Conservation (phyloP, 1,140 invertebrate species). For the Paralvinella palmiformis region DNA sequence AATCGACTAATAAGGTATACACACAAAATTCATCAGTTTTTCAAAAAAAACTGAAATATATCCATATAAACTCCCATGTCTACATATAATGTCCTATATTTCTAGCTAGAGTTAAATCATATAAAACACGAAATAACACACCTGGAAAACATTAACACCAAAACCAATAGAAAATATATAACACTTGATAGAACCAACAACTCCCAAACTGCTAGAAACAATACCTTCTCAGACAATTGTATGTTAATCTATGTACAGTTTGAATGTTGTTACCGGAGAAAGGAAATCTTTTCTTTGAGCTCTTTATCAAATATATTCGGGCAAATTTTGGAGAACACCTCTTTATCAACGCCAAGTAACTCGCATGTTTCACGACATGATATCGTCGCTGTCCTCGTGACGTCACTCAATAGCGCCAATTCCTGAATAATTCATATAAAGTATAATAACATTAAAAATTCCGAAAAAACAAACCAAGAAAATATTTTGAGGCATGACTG, state of each 20-base stretch:
- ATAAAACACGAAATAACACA: background rate
- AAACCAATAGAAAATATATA: background rate
- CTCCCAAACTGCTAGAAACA: background rate
- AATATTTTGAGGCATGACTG: background rate
- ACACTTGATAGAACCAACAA: background rate
- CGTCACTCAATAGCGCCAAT: conserved; percentile 35
- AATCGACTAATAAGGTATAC: no score
- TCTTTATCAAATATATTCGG: conserved; percentile 40
- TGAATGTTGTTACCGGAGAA: conserved; percentile 26
- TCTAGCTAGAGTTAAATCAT: background rate
- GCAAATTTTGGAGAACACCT: conserved; percentile 37
- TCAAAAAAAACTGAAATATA: no score
- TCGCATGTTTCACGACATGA: conserved; percentile 35
- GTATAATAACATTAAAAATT: background rate
- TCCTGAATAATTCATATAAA: conserved; percentile 28
- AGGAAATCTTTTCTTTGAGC: conserved; percentile 33
- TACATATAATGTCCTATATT: background rate
- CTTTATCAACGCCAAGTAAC: conserved; percentile 37
- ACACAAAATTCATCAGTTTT: no score
- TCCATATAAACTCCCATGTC: no score
- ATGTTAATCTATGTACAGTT: background rate
- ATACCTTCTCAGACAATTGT: background rate
- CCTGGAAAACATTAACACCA: background rate
- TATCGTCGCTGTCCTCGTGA: conserved; percentile 33
- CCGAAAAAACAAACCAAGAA: background rate